Base-by-base conservation (phyloP, 2,888 invertebrate genomes). In the Neoascia interrupta region DNA sequence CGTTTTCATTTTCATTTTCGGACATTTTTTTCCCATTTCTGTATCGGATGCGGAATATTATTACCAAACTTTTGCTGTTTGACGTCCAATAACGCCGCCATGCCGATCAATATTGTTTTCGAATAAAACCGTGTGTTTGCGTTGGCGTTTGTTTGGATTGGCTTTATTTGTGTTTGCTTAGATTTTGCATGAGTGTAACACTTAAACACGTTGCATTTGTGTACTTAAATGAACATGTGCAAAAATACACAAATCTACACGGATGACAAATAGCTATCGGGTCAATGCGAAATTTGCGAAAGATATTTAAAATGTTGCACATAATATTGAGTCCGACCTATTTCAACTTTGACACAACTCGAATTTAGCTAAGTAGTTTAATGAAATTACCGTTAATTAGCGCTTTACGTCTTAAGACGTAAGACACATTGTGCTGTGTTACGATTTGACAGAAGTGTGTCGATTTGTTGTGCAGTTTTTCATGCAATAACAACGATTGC, bases 1-100 rank as follows among this genome's bases (percentile, higher is more conserved):
- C 61, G 54, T 69, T 63, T 63, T 54, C 36, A 26, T 56, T 49
- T 36, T 56, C 36, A 15, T 43, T 58, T 69, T 63, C 56, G 70
- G 56, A 66, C 10, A 18, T 13, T 34, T 47, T 26, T 60, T 74
- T 31, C n/a, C 10, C 2, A 3, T 31, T 6, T 31, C 26, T 34
- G 41, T 56, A 51, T 45, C n/a, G 16, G 37, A 58, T 58, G 16
- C 11, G 43, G 15, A 10, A 16, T 15, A 74, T 41, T 66, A 34
- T 51, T 53, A 64, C 37, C 26, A 28, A 49, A 58, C 39, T 31
- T 36, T 5, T 16, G 15, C n/a, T 1, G 19, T 26, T 16, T 26
- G 39, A 13, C 60, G 56, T 47, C n/a, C n/a, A n/a, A n/a, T n/a
- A n/a, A n/a, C n/a, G n/a, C n/a, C n/a, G n/a, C n/a, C n/a, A n/a